phyloP scores from a whole-genome alignment of 2,113 vertebrate species.

The Nymphicus hollandicus region DNA sequence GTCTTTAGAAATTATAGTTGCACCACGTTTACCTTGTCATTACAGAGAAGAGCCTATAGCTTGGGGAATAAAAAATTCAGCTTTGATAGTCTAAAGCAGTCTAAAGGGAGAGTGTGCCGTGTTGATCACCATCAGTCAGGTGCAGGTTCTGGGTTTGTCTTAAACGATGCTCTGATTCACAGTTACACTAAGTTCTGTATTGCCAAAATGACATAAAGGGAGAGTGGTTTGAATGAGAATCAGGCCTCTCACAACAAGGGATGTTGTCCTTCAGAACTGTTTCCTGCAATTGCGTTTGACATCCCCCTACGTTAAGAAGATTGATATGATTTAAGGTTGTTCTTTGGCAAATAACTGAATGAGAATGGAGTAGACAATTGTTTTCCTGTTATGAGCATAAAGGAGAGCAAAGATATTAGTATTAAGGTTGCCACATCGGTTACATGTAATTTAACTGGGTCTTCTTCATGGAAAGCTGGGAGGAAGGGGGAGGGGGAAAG shows the following conservation, averaged over 20 bases:
- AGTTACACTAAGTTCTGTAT: background rate
- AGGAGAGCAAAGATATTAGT: background rate
- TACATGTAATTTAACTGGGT: background rate
- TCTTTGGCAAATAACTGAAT: background rate
- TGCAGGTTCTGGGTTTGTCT: background rate
- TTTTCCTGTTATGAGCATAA: background rate
- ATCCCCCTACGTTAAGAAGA: background rate
- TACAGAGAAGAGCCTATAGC: background rate
- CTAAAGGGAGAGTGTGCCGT: background rate
- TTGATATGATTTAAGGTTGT: background rate
- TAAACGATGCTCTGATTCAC: background rate
- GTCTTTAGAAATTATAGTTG: background rate
- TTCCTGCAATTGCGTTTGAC: slow-evolving; percentile 9
- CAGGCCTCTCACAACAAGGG: background rate
- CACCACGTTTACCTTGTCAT: background rate
- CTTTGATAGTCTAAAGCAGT: background rate
- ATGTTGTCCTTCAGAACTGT: background rate
- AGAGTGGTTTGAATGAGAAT: background rate
- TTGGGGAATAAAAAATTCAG: background rate
- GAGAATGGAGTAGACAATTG: background rate
- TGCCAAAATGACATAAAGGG: background rate
- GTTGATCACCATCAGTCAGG: background rate
- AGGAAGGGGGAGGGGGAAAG: background rate
- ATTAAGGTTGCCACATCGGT: background rate
- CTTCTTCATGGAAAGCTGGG: background rate